Percentiles rank a stretch among this genome's conserved stretches.
Evolutionary conservation across 2,888 invertebrate species (phyloP).

Genomic region (Nephrocerus scutellatus): DNA sequence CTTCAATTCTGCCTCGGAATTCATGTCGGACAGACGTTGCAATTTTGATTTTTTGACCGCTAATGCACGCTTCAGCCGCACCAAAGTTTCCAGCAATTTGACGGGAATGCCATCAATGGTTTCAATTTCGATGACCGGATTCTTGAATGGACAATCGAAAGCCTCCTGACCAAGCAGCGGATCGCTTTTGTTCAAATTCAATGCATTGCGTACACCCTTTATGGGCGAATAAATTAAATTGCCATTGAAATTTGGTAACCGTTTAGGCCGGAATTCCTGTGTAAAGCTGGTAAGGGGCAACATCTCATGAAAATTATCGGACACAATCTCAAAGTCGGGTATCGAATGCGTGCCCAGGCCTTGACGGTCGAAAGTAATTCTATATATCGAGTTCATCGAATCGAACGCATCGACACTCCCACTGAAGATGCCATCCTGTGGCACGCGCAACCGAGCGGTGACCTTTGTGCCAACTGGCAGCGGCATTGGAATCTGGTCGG

Average conservation of each 20-base stretch:
- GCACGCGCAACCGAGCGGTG: constrained; percentile 79
- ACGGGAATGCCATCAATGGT: constrained; percentile 75
- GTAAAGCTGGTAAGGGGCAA: constrained; percentile 78
- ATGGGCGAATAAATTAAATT: constrained; percentile 46
- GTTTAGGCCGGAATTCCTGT: constrained; percentile 70
- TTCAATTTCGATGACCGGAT: constrained; percentile 40
- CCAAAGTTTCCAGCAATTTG: constrained; percentile 77
- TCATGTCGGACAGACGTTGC: constrained; percentile 73
- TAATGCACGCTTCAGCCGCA: constrained; percentile 78
- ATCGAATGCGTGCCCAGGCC: constrained; percentile 93
- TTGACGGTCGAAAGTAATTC: constrained; percentile 87
- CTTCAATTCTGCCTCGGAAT: constrained; percentile 81
- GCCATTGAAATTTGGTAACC: constrained; percentile 62
- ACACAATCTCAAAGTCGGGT: constrained; percentile 92
- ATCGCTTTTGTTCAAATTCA: constrained; percentile 55
- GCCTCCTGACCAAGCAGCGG: constrained; percentile 57
- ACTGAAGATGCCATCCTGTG: constrained; percentile 92
- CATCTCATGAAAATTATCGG: constrained; percentile 86
- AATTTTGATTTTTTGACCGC: constrained; percentile 76
- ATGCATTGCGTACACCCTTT: constrained; percentile 27
- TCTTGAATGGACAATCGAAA: constrained; percentile 47
- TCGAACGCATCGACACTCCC: constrained; percentile 94
- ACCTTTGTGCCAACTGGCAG: constrained; percentile 87
- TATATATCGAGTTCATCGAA: constrained; percentile 86
- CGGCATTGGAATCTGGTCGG: constrained; percentile 89